Conservation (phyloP, 2,888 invertebrate species). For the Agriopis leucophaearia region DNA sequence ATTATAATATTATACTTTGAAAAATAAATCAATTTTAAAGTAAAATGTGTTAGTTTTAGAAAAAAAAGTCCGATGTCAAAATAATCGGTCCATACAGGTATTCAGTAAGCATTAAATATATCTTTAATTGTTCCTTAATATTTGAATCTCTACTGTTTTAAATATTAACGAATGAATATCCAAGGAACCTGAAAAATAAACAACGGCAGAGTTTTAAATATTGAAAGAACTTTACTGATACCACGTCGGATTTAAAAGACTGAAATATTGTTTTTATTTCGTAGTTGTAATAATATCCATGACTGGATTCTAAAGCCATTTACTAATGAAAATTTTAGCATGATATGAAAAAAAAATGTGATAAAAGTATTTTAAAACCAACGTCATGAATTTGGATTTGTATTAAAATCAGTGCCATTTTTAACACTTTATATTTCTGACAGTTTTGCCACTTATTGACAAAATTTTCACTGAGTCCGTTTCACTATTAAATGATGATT, state of each 20-base stretch:
- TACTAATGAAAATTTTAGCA: conserved; percentile 69
- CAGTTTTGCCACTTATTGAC: conserved; percentile 65
- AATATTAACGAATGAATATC: conserved; percentile 23
- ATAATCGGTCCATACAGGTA: conserved; percentile 64
- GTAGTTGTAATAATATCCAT: conserved; percentile 68
- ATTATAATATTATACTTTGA: conserved; percentile 68
- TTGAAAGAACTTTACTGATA: conserved; percentile 55
- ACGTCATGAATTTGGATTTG: conserved; percentile 60
- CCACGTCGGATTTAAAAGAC: conserved; percentile 79
- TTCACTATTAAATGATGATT: conserved; percentile 50
- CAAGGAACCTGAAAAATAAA: conserved; percentile 7
- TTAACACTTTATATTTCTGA: conserved; percentile 75
- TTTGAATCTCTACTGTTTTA: conserved; percentile 41
- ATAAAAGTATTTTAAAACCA: conserved; percentile 78
- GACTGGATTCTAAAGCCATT: conserved; percentile 73
- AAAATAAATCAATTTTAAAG: conserved; percentile 55
- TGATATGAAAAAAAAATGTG: conserved; percentile 65
- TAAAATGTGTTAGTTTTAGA: conserved; percentile 66
- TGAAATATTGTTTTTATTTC: conserved; percentile 73
- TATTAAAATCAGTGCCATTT: conserved; percentile 71
- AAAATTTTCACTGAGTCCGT: conserved; percentile 56
- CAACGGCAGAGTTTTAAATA: conserved; percentile 37
- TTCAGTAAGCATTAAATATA: conserved; percentile 29
- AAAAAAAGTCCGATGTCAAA: conserved; percentile 67
- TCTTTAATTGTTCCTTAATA: conserved; percentile 38